Conservation (phyloP, 2,888 invertebrate species). For the Meteorus colon region DNA sequence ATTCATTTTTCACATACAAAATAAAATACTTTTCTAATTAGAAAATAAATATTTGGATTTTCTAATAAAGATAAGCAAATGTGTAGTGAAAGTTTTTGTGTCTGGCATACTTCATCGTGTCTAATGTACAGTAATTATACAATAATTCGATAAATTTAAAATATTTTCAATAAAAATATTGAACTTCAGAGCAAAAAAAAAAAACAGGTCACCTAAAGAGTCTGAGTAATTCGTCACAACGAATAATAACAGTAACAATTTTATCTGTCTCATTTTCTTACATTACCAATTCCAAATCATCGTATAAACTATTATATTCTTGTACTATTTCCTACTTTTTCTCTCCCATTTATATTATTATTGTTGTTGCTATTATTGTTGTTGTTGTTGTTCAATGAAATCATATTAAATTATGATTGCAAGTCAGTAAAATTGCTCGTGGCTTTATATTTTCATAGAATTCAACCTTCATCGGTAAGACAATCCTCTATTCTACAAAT, state of each 20-base stretch:
- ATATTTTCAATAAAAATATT: no score
- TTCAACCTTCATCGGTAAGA: slow-evolving; percentile 18
- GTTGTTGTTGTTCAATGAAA: not conserved
- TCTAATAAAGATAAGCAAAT: no score
- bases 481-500: slow-evolving; percentile 32
- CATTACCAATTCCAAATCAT: not conserved
- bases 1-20: no score
- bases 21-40: no score
- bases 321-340: not conserved
- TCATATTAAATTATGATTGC: slow-evolving; percentile 16
- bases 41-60: no score
- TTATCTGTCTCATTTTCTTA: not conserved
- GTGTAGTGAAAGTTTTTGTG: no score
- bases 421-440: slow-evolving; percentile 28
- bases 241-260: not conserved
- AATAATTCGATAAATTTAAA: no score
- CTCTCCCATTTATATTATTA: not conserved
- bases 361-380: not conserved
- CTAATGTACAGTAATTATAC: no score
- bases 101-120: no score
- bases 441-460: slow-evolving; percentile 32
- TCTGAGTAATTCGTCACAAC: not conserved
- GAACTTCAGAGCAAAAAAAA: no score
- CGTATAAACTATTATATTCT: not conserved
- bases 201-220: no score